Evolutionary conservation across 2,113 vertebrate species (phyloP).

Genomic region (Falcunculus frontatus): DNA sequence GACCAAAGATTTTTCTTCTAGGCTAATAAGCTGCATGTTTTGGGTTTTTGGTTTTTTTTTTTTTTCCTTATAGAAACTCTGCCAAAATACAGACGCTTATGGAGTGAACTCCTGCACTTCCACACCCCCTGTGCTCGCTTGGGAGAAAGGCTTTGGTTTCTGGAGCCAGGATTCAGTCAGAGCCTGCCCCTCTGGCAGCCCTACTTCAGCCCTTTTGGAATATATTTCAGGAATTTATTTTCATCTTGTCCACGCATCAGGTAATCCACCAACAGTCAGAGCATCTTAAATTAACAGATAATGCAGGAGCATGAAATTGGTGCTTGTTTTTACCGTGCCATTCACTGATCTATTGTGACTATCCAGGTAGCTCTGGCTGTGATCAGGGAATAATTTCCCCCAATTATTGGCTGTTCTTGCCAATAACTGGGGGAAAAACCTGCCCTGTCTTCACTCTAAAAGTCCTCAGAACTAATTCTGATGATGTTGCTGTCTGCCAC

Average conservation of each 20-base stretch:
- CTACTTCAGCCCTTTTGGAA: background rate
- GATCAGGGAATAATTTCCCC: background rate
- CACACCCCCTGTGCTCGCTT: background rate
- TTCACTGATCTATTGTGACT: background rate
- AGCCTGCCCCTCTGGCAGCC: background rate
- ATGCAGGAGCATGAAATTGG: background rate
- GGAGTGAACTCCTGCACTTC: conserved; percentile 12
- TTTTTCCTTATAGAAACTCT: background rate
- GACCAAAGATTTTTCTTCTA: background rate
- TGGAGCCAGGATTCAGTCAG: background rate
- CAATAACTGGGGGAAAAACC: background rate
- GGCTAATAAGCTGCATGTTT: background rate
- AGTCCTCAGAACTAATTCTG: background rate
- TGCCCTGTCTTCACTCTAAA: background rate
- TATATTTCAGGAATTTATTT: background rate
- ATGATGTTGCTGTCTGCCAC: fast-evolving
- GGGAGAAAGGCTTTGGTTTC: background rate
- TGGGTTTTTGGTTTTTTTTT: background rate
- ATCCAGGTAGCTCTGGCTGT: background rate
- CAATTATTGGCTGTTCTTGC: background rate
- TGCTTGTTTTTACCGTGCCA: background rate
- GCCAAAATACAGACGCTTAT: background rate
- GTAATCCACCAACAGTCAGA: background rate
- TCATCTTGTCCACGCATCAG: background rate
- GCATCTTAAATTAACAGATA: background rate